Evolutionary conservation across 2,797 vertebrate genomes (phyloP), one percentile per base, ranked within the genome.

Genomic region (Catamblyrhynchus diadema): DNA sequence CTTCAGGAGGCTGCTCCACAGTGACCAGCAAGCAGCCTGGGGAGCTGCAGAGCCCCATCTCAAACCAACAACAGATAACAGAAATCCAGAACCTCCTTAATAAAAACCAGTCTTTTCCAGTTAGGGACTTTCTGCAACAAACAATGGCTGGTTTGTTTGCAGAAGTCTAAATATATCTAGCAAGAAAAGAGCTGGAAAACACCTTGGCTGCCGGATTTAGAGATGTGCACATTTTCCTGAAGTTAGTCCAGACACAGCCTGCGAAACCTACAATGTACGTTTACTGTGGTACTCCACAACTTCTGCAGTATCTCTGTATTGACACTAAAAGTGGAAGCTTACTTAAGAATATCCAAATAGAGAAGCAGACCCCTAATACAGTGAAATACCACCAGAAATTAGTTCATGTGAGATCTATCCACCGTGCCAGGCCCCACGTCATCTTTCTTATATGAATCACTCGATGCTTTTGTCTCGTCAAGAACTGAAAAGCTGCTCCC

Each of bases 71-170:
- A 14, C 39, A 64, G 88, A 87, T 57, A 94, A 53, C 2, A 3
- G 48, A 80, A 35, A 37, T 0, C 14, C 74, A 82, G 41, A 79
- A 93, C 61, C 22, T 69, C 81, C 53, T 24, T 42, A 28, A 80
- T 18, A 86, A 86, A 95, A 85, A 50, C 23, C 69, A 81, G 66
- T 28, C 24, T 28, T 64, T 39, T 86, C 79, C 69, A 45, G 53
- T 47, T 28, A 30, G 92, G 86, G 92, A 57, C 95, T 86, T 95
- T 90, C 45, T 88, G 83, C 64, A 79, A 72, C 35, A 53, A 72
- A 74, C 69, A 81, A 81, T 10, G 25, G 24, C 22, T 21, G 45
- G 51, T 73, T 88, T 88, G 57, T 88, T 64, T 54, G 50, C 60
- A 77, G 53, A 92, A 91, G 64, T 16, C 56, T 59, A 48, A 87